Base-by-base conservation (phyloP, 2,888 invertebrate genomes). In the Eilema depressum region DNA sequence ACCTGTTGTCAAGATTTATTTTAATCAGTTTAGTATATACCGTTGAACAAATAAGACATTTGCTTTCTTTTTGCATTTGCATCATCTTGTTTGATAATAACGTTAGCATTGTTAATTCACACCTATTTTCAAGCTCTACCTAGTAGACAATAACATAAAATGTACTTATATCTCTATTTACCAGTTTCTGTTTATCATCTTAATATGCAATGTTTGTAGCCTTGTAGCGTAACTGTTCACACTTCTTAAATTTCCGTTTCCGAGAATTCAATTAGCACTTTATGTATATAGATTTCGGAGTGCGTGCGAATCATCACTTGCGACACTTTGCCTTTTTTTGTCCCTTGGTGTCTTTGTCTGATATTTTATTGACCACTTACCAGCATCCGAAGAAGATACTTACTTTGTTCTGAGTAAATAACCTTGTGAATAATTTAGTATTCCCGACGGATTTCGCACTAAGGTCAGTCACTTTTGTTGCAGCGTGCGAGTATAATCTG, bases 241-340 rank as follows among this genome's bases (percentile, higher is more conserved):
- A 11, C 41, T 41, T 67, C 63, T 47, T 41, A 41, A 59, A 68
- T 63, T 63, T 33, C 17, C 41, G 11, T 23, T 79, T 76, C 61
- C 71, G 47, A 28, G 70, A 67, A 79, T 77, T 77, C 47, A 77
- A 75, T 77, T 71, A 75, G 33, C 68, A 59, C 62, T 74, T 76
- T 37, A 59, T 68, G 41, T 25, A n/a, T 30, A n/a, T 33, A 26
- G 26, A 28, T 47, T 23, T 23, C 20, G 20, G 8, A 33, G 4
- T 37, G 41, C 47, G n/a, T 53, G 25, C 10, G 25, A 60, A 41
- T 60, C 25, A 28, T 59, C 23, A 23, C 8, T 63, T 63, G 37
- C 3, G 30, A 25, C 37, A 25, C 10, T 30, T 28, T 60, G 12
- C 12, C 20, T 53, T 28, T 41, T n/a, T 64, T 53, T 64, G 8